Evolutionary conservation across 2,888 invertebrate species (phyloP).

Genomic region (Notodonta ziczac): DNA sequence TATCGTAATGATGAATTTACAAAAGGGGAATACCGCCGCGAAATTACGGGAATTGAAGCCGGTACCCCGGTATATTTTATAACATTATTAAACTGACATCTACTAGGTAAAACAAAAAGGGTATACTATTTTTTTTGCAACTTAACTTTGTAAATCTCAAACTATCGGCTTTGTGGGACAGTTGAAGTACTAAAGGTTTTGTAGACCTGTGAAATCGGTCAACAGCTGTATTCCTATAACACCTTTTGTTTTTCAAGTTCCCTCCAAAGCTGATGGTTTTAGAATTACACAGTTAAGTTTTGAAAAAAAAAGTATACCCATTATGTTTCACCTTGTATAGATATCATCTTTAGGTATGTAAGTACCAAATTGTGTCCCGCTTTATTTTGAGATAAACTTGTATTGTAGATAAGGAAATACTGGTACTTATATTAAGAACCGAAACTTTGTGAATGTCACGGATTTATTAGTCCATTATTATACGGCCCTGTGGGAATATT

Average conservation of each 20-base stretch:
- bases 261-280: too few species aligned
- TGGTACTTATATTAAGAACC: neutral
- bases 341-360: constrained; percentile 32
- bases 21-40: constrained; percentile 37
- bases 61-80: constrained; percentile 33
- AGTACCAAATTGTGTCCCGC: constrained; percentile 27
- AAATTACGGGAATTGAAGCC: constrained; percentile 29
- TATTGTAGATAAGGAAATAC: neutral
- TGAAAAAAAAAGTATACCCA: too few species aligned
- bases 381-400: neutral
- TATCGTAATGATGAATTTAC: constrained; percentile 53
- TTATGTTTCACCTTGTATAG: too few species aligned
- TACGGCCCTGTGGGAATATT: neutral
- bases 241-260: too few species aligned
- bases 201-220: too few species aligned
- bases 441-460: neutral
- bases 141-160: too few species aligned
- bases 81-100: constrained; percentile 38
- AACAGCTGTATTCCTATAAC: too few species aligned
- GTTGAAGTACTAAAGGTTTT: too few species aligned
- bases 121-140: too few species aligned
- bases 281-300: too few species aligned
- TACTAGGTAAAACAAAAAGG: too few species aligned
- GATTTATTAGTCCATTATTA: neutral
- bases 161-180: too few species aligned